A percentile compares a stretch with the other conserved stretches of the same genome.
phyloP scores from a whole-genome alignment of 2,797 vertebrate species.

The Columba guinea region DNA sequence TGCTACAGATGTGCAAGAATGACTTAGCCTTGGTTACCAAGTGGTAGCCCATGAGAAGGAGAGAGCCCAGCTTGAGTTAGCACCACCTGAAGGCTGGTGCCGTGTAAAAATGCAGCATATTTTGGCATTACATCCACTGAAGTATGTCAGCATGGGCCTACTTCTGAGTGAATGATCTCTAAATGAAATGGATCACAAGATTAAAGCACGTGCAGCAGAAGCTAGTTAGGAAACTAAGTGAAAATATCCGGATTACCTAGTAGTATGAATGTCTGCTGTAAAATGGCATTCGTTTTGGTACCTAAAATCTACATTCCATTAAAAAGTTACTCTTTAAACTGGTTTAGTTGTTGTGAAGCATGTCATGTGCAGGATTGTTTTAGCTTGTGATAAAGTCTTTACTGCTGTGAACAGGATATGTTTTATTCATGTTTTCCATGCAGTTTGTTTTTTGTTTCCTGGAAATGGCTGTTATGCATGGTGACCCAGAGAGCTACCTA shows the following conservation, averaged over 20 bases:
- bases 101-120: not conserved
- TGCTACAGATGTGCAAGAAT: not conserved
- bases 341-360: not conserved
- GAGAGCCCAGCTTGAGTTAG: too few relatives aligned
- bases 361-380: not conserved
- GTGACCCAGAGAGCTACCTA: not conserved
- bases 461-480: not conserved
- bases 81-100: not conserved
- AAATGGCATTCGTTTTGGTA: not conserved
- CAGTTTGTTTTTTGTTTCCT: not conserved
- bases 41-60: not conserved
- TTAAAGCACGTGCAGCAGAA: not conserved
- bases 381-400: not conserved
- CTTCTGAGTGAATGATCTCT: not conserved
- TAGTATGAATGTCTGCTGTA: not conserved
- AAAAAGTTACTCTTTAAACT: slow-evolving; percentile 13
- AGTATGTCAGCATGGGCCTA: not conserved
- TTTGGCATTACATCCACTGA: not conserved
- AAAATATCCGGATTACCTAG: not conserved
- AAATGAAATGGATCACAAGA: not conserved
- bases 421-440: slow-evolving; percentile 38
- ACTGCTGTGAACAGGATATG: not conserved
- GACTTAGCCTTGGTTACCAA: not conserved
- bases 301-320: not conserved
- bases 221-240: not conserved